Base-by-base conservation (phyloP, 1,140 invertebrate genomes). In the Apis cerana region DNA sequence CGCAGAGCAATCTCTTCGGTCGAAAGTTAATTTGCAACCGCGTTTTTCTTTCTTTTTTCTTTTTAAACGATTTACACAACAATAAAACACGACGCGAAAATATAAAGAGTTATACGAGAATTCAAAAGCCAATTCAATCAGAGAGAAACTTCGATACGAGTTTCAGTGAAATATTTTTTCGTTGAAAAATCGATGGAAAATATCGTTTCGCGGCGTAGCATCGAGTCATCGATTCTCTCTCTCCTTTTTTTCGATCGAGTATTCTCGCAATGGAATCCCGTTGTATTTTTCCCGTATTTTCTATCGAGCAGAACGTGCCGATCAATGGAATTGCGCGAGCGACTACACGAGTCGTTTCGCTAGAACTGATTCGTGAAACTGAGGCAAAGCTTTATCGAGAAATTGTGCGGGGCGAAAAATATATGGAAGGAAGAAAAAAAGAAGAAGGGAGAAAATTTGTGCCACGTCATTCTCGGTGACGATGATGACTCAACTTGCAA, bases 21-120 rank as follows among this genome's bases (percentile, higher is more conserved):
- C 58, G 43, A 69, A 70, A 71, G 69, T 50, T 61, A 71, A 79
- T 79, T 79, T 71, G 77, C 68, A 33, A 68, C 19, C 64, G 27
- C 1, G 19, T 13, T 43, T 21, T 65, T 17, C 19, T 13, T 21
- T 19, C 12, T 17, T 4, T 43, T 43, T 43, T 7, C 7, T 43
- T 7, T 21, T 21, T 19, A 11, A 27, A 48, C 21, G 12, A 3
- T n/a, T 77, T 68, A 56, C 33, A n/a, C n/a, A n/a, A n/a, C 54
- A 48, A 69, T 69, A 69, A 78, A 68, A 17, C 8, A 15, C 19
- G 13, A 68, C 62, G 33, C 7, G 5, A 43, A 43, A 7, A 43
- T 43, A 43, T 7, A 43, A 43, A 27, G 33, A 33, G 33, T 33
- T 33, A 33, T 33, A 33, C 4, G 33, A 43, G 33, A 43, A 43